These are phyloP conservation scores for Ennomos erosarius DNA, from an alignment of 2,888 invertebrate species.

Conservation along the genomic window DNA sequence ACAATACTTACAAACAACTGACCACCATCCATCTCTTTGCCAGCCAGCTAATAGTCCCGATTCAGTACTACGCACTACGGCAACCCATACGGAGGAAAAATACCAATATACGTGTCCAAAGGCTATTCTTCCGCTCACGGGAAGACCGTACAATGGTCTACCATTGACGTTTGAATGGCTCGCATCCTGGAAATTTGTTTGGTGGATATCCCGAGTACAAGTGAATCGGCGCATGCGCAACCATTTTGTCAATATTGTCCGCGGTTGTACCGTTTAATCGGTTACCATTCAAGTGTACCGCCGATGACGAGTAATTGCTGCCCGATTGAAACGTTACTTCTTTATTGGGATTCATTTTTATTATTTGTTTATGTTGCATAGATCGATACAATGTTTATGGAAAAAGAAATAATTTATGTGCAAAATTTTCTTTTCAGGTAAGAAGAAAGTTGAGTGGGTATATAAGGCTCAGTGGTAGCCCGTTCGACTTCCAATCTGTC, in stretches of 20 bases:
- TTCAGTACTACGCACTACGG: slow-evolving; percentile 29
- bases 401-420: background rate
- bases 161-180: slow-evolving; percentile 78
- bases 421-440: too few relatives aligned
- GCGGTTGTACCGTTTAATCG: slow-evolving; percentile 77
- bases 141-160: slow-evolving; percentile 69
- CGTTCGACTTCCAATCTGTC: too few relatives aligned
- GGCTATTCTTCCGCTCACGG: slow-evolving; percentile 42
- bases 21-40: slow-evolving; percentile 25
- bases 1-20: slow-evolving; percentile 19
- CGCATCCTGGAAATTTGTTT: slow-evolving; percentile 79
- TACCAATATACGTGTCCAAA: slow-evolving; percentile 55
- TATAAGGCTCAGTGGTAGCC: too few relatives aligned
- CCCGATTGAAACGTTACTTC: slow-evolving; percentile 44
- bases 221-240: slow-evolving; percentile 63
- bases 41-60: slow-evolving; percentile 25
- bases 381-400: background rate
- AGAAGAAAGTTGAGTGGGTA: too few relatives aligned
- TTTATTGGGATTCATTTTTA: slow-evolving; percentile 36
- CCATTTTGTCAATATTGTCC: slow-evolving; percentile 82
- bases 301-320: slow-evolving; percentile 81
- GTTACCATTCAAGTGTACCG: slow-evolving; percentile 81
- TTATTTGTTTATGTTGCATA: slow-evolving; percentile 25
- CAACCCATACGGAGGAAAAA: slow-evolving; percentile 46
- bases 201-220: slow-evolving; percentile 51